These are phyloP conservation scores for Drosophila hydei DNA, from an alignment of 1,140 invertebrate genomes.

Conservation along the genomic window DNA sequence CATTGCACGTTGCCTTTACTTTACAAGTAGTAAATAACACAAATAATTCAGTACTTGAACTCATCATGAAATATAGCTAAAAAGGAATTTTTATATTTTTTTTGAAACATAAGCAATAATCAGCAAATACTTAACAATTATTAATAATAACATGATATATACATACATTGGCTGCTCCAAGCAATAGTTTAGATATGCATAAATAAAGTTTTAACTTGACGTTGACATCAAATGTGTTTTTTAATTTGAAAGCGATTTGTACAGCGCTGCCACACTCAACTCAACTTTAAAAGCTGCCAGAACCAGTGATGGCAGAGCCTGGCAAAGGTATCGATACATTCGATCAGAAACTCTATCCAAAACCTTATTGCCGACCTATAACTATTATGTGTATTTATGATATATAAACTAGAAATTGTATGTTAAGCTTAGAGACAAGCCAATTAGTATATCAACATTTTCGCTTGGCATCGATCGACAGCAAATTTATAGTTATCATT, in stretches of 20 bases:
- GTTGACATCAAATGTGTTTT: conserved; percentile 3
- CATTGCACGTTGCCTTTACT: conserved; percentile 87
- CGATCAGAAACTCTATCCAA: too few relatives aligned
- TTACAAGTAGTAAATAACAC: too few relatives aligned
- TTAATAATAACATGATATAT: not conserved
- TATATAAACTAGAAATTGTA: too few relatives aligned
- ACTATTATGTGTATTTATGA: too few relatives aligned
- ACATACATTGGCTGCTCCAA: not conserved
- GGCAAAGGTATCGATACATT: too few relatives aligned
- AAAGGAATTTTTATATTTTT: not conserved
- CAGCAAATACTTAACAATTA: not conserved
- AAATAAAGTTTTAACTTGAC: conserved; percentile 1
- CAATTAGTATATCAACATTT: too few relatives aligned
- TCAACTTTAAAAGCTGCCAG: too few relatives aligned
- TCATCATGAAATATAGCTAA: not conserved
- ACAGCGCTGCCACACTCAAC: not conserved
- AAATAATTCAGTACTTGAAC: conserved; percentile 41
- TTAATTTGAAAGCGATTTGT: not conserved
- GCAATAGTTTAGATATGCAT: conserved; percentile 9
- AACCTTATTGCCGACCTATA: too few relatives aligned
- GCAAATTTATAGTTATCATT: conserved; percentile 33
- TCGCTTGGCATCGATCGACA: too few relatives aligned
- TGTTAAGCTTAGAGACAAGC: too few relatives aligned
- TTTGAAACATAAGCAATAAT: not conserved
- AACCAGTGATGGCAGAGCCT: too few relatives aligned